Evolutionary conservation across 2,113 vertebrate genomes (phyloP), one percentile per base, ranked within the genome.

Genomic region (Tachysurus fulvidraco): DNA sequence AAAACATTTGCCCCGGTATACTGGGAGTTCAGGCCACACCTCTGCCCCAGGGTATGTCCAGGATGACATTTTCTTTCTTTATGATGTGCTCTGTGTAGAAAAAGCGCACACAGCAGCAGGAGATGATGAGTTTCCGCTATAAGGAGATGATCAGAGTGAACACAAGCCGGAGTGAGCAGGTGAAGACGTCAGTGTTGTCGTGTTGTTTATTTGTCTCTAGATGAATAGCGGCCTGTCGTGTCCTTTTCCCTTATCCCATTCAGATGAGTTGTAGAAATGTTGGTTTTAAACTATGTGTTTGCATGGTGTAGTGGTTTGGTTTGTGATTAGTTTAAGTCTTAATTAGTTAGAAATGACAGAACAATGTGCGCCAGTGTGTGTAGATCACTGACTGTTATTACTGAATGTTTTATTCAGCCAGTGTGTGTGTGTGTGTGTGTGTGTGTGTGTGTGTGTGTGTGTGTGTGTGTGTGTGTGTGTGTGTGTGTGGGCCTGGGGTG

Each of bases 41-140:
- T 10, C 21, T 74, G 71, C 19, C 23, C 21, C 41, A 23, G 9
- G 69, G 36, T 73, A 36, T 73, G 19, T 44, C 10, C 13, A 23
- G 1, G 41, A 36, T 17, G 30, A 30, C 54, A 23, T 17, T 44
- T 69, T 80, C 21, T 64, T 60, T 67, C 50, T 59, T 54, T n/a
- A 28, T 67, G 21, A 23, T 55, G 62, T 62, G 74, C 55, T 55
- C 36, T 60, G n/a, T 3, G 25, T 86, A 94, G 93, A 93, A 88
- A 50, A 93, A 93, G 57, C 88, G 94, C 10, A 94, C 93, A 0
- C 91, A 90, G 28, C 92, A 92, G 16, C 94, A 95, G 90, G 88
- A 94, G 50, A 90, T 92, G 91, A 90, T 94, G 93, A 94, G 94
- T 85, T 93, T 95, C 17, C 85, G 92, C 2, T 95, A 91, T 92